Evolutionary conservation across 1,140 invertebrate species (phyloP), one percentile per base, ranked within the genome.

Genomic region (Liolophura sinensis): DNA sequence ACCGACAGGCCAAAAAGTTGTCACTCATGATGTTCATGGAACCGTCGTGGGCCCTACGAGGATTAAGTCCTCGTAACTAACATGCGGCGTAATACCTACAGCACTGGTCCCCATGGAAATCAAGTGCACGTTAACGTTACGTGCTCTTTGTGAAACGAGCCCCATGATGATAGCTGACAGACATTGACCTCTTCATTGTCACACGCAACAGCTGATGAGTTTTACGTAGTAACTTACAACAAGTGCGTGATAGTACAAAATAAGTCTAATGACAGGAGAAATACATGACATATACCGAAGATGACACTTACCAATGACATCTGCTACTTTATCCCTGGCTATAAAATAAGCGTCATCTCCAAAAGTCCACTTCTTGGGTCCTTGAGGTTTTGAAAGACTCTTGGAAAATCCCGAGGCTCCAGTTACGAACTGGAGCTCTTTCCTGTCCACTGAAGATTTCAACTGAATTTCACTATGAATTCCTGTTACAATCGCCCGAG

Each of bases 291-390:
- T 55, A 16, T 64, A 50, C 54, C 14, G 64, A 49, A 64, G 27
- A 14, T 40, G 51, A 59, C 31, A 75, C 88, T 87, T 86, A 96
- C 95, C 96, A 85, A 98, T 90, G 69, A 97, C 95, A 88, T 97
- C 94, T 57, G 92, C 91, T 77, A 90, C 83, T 72, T 91, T 93
- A 79, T 92, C 92, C 83, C 91, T 92, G 6, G 93, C 91, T 73
- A 92, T 91, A 85, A 98, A 98, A 91, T 94, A 98, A 54, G 96
- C 94, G 87, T 98, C 96, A 84, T 98, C 96, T 61, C 96, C 96
- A 82, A 95, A 97, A 79, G 93, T 82, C 93, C 93, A 80, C 82
- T 92, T 92, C 80, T 90, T 89, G 58, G 90, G 90, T 71, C 89
- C 88, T 70, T 90, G 89, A 67, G 88, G 88, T 83, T 72, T 69